These are phyloP conservation scores for Epistrophe eligans DNA, from an alignment of 2,888 invertebrate genomes.

Conservation along the genomic window DNA sequence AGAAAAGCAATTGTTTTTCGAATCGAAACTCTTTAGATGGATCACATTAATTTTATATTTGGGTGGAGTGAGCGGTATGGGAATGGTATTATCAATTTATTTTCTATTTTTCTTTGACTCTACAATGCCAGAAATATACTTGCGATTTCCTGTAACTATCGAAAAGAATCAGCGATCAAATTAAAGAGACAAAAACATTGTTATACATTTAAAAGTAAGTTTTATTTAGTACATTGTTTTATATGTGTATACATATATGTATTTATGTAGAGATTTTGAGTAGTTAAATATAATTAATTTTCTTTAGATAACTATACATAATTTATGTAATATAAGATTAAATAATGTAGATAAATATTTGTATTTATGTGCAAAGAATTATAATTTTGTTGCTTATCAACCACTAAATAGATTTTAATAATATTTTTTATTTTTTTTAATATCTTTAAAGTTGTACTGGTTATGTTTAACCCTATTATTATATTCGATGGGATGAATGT, in stretches of 20 bases:
- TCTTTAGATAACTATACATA: not conserved
- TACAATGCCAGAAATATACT: slow-evolving; percentile 82
- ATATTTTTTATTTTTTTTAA: not conserved
- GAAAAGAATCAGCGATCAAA: slow-evolving; percentile 3
- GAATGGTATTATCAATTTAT: slow-evolving; percentile 81
- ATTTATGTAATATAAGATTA: not conserved
- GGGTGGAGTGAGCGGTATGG: slow-evolving; percentile 82
- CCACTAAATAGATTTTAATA: not conserved
- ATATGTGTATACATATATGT: not conserved
- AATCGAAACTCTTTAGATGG: slow-evolving; percentile 80
- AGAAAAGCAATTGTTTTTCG: slow-evolving; percentile 78
- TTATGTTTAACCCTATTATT: not conserved
- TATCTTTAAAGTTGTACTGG: slow-evolving; percentile 2
- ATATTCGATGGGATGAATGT: not conserved
- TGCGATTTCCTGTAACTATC: slow-evolving; percentile 81
- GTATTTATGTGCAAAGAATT: not conserved
- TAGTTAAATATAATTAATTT: not conserved
- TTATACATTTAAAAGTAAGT: slow-evolving; percentile 4
- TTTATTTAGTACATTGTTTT: not conserved
- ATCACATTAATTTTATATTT: slow-evolving; percentile 81
- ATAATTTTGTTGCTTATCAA: not conserved
- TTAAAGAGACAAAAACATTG: not conserved
- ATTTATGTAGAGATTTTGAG: not conserved
- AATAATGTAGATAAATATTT: not conserved
- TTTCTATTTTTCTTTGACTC: slow-evolving; percentile 82